Conservation (phyloP, 2,888 invertebrate species). For the Parelbella ahira region DNA sequence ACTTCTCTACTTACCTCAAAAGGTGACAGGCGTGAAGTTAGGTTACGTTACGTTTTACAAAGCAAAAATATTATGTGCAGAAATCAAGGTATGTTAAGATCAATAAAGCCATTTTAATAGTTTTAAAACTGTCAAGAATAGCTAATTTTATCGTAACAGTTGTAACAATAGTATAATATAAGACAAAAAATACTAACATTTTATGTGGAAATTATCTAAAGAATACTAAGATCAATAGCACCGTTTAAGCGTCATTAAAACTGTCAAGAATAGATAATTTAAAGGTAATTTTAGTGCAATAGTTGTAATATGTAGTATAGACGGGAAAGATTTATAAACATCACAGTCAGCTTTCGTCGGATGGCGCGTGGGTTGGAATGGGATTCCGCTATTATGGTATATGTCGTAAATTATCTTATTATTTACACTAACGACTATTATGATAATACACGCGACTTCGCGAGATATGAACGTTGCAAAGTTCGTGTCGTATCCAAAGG, state of each 20-base stretch:
- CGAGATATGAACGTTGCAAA: not conserved
- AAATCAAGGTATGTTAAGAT: too few relatives aligned
- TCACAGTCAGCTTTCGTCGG: conserved; percentile 12
- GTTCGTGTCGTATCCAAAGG: too few relatives aligned
- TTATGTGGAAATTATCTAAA: too few relatives aligned
- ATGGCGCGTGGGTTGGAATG: conserved; percentile 14
- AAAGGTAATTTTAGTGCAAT: conserved; percentile 17
- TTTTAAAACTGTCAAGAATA: too few relatives aligned
- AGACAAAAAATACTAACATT: too few relatives aligned
- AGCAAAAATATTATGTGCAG: too few relatives aligned
- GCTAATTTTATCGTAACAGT: too few relatives aligned
- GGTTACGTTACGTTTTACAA: too few relatives aligned
- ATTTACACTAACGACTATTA: conserved; percentile 7
- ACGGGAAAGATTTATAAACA: conserved; percentile 23
- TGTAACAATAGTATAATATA: too few relatives aligned
- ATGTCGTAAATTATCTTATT: conserved; percentile 20
- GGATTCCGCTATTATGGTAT: conserved; percentile 16
- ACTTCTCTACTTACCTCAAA: too few relatives aligned
- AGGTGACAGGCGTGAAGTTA: too few relatives aligned
- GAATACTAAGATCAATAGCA: not conserved
- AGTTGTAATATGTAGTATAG: conserved; percentile 17
- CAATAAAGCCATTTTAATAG: too few relatives aligned
- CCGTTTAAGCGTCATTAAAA: conserved; percentile 10
- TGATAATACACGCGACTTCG: not conserved
- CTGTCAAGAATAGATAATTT: conserved; percentile 13